Conservation (phyloP, 2,113 vertebrate species). For the Aptenodytes patagonicus region DNA sequence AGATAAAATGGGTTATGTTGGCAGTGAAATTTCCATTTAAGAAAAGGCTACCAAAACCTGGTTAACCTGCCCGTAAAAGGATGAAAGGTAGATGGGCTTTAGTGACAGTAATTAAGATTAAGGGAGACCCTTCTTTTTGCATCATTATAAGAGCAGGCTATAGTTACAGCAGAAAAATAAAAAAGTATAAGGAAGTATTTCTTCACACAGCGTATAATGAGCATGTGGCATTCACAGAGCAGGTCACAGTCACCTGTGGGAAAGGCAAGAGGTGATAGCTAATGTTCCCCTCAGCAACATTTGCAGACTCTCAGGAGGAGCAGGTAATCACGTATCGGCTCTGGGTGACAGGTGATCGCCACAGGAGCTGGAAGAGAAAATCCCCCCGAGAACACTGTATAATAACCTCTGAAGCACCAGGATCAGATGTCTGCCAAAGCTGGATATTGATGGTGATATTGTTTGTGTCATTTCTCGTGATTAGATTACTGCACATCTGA, state of each 20-base stretch:
- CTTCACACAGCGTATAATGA: background rate
- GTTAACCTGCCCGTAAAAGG: background rate
- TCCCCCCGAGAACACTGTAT: accelerated
- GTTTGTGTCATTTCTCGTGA: background rate
- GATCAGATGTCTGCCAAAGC: background rate
- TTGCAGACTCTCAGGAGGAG: background rate
- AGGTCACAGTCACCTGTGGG: background rate
- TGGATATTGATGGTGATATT: background rate
- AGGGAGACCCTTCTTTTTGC: background rate
- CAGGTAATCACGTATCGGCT: background rate
- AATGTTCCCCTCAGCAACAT: background rate
- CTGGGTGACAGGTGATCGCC: background rate
- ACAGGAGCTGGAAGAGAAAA: background rate
- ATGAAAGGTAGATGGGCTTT: background rate
- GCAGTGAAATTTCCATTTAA: background rate
- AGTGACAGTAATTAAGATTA: background rate
- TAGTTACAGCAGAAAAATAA: background rate
- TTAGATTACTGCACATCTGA: background rate
- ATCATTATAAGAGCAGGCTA: background rate
- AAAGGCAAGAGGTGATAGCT: background rate
- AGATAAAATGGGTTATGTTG: background rate
- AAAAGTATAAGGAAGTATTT: background rate
- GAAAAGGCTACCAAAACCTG: conserved; percentile 8
- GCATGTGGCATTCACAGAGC: background rate
- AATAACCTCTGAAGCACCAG: background rate